These are phyloP conservation scores for Glaucidium brasilianum DNA, from an alignment of 2,113 vertebrate genomes.

Conservation along the genomic window DNA sequence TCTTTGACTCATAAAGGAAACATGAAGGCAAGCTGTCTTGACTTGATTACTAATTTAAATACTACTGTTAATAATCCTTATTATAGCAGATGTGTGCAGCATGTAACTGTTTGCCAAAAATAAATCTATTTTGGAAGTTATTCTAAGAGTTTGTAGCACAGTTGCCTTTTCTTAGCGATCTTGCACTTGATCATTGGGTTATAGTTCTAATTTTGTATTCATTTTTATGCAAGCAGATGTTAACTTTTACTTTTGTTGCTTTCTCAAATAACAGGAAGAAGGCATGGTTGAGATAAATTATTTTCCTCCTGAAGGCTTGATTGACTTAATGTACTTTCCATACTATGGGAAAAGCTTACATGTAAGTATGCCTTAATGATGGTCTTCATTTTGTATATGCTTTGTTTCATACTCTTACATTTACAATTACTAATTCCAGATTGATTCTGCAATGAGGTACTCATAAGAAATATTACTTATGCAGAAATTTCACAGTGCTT, in stretches of 20 bases:
- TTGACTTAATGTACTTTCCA: conserved; percentile 95
- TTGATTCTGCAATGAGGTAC: background rate
- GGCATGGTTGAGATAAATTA: conserved; percentile 71
- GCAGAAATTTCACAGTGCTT: background rate
- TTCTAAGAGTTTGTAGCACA: background rate
- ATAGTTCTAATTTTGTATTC: background rate
- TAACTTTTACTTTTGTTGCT: conserved; percentile 1
- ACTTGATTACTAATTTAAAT: background rate
- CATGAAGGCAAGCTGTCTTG: background rate
- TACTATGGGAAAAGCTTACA: conserved; percentile 94
- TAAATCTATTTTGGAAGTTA: background rate
- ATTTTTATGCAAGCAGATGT: background rate
- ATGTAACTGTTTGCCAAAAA: background rate
- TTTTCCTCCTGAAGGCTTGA: conserved; percentile 78
- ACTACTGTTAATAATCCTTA: background rate
- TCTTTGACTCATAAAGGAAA: background rate
- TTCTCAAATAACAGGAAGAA: conserved; percentile 74
- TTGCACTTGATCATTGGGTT: background rate
- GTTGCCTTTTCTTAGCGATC: background rate
- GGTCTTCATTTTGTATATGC: background rate
- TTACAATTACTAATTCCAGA: background rate
- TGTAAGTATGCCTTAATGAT: conserved; percentile 78
- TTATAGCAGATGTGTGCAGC: background rate
- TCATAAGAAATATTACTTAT: background rate
- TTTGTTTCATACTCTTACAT: background rate